Evolutionary conservation across 2,113 vertebrate species (phyloP).

Genomic region (Morphnarchus princeps): DNA sequence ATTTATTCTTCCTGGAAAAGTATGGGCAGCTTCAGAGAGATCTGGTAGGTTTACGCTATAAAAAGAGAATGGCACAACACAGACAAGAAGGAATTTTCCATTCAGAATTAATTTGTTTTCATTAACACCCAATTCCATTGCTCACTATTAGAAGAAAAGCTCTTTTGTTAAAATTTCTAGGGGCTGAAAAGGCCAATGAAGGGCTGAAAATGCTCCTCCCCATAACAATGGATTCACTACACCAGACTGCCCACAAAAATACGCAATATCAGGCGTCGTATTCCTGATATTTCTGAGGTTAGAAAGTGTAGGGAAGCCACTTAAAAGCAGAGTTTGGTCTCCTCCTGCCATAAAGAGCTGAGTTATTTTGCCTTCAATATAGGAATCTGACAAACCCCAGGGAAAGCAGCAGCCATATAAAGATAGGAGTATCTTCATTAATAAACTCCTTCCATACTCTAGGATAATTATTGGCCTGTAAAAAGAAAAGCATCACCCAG

Average conservation of each 20-base stretch:
- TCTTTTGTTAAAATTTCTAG: constrained; percentile 23
- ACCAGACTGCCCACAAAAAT: not conserved
- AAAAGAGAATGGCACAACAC: constrained; percentile 20
- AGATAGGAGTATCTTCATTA: not conserved
- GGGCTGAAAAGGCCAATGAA: constrained; percentile 9
- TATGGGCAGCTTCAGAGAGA: not conserved
- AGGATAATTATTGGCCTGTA: not conserved
- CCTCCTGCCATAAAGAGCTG: not conserved
- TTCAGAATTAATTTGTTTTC: constrained; percentile 59
- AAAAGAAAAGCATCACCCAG: not conserved
- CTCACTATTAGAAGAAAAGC: constrained; percentile 45
- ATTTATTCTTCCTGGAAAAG: constrained; percentile 44
- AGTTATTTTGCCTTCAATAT: not conserved
- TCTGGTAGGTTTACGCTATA: not conserved
- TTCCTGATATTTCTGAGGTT: not conserved
- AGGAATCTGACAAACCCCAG: not conserved
- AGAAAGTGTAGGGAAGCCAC: not conserved
- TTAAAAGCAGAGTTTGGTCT: not conserved
- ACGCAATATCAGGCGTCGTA: not conserved
- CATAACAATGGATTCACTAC: not conserved
- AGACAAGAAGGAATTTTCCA: constrained; percentile 40
- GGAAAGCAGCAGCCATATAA: not conserved
- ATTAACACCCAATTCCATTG: constrained; percentile 50
- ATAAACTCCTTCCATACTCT: not conserved
- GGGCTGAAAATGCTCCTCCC: not conserved